Evolutionary conservation across 64 coral and sea anemone species (phyloP).

Genomic region (Stichodactyla mertensii): DNA sequence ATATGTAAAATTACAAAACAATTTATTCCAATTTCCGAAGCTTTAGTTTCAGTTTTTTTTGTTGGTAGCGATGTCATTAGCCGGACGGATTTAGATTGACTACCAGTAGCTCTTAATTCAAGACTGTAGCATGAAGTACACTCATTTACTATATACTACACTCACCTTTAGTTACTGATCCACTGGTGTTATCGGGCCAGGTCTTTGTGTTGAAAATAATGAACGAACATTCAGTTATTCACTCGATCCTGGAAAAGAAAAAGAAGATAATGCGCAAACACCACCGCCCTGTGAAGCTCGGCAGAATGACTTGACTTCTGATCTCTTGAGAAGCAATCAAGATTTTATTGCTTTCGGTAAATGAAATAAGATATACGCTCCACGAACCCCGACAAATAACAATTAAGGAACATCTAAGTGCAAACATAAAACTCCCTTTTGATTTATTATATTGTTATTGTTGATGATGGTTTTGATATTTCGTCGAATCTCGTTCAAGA

Average conservation of each 20-base stretch:
- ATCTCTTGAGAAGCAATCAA: background rate
- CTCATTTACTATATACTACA: no score
- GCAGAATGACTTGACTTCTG: background rate
- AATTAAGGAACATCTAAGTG: background rate
- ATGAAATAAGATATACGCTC: background rate
- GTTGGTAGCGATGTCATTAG: no score
- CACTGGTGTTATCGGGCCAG: background rate
- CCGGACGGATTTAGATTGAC: no score
- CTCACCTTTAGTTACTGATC: no score
- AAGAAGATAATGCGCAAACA: background rate
- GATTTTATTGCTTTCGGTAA: background rate
- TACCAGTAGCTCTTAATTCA: no score
- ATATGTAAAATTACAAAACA: background rate
- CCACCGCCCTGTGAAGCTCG: background rate
- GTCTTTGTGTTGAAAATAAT: no score
- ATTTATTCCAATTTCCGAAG: no score
- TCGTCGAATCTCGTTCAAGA: background rate
- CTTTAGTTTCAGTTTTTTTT: no score
- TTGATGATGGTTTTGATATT: background rate
- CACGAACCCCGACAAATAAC: background rate
- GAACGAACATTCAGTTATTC: no score
- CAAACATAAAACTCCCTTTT: background rate
- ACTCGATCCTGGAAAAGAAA: background rate
- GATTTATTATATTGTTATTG: slow-evolving; percentile 13
- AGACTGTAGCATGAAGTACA: no score